Base-by-base conservation (phyloP, 2,113 vertebrate genomes). In the Columba livia region DNA sequence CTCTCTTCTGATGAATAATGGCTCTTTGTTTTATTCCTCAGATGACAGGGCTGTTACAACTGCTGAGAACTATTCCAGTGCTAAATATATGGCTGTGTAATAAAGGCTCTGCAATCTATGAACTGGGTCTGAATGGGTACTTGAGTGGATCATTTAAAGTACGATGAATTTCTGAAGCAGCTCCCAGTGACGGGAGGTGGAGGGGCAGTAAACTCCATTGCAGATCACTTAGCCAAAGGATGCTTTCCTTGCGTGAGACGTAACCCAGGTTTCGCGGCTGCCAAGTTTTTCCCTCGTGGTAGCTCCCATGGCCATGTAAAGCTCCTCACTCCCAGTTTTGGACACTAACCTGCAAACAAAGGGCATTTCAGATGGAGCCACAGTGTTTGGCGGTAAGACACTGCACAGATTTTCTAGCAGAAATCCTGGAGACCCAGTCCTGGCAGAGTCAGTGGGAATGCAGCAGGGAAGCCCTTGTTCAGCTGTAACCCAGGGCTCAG, bases 1-100 rank as follows among this genome's bases (percentile, higher is more conserved):
- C 87, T 96, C 86, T 23, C 36, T 70, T 87, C 75, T 60, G 94
- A 93, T 94, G 87, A 95, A 96, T 94, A 95, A 96, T 85, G 88
- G 79, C 85, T 93, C 95, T 95, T 97, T 97, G 97, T 97, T 96
- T 95, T 91, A 85, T 64, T 70, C 94, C 80, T 72, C 25, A 51
- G 86, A 96, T 94, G 96, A 91, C 96, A 91, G 90, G 72, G 84
- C 82, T 78, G 60, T 89, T 93, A 81, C 79, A 77, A 82, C 69
- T 82, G 77, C 87, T 77, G 91, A 89, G 87, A 94, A 88, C 75
- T 69, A 38, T 67, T 84, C 77, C 50, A n/a, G 71, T 54, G 90
- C 82, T 93, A 94, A 96, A 93, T 95, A 90, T 93, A 96, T 69
- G 84, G 81, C 83, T 92, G 65, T 61, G 85, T 85, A 93, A 92